Conservation (phyloP, 2,113 vertebrate genomes). For the Herpetotheres cachinnans region DNA sequence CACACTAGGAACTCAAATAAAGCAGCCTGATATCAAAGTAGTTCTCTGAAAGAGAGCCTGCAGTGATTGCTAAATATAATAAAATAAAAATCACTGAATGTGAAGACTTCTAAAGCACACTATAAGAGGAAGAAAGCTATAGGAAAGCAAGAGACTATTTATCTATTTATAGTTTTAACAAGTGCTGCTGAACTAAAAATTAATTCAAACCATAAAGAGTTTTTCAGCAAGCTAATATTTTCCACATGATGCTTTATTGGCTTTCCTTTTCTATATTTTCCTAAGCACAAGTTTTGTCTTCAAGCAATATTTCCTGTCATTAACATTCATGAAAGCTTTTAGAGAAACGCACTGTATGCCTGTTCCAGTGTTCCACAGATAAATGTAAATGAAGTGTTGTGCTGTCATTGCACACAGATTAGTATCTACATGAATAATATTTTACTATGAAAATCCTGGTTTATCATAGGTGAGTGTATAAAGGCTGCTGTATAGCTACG, state of each 20-base stretch:
- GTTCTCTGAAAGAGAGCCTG: not conserved
- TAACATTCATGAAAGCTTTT: not conserved
- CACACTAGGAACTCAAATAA: conserved; percentile 10
- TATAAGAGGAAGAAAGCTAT: not conserved
- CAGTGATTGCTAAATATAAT: conserved; percentile 36
- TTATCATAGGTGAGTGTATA: not conserved
- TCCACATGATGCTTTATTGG: not conserved
- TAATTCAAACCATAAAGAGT: conserved; percentile 33
- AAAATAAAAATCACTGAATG: conserved; percentile 45
- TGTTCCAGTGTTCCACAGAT: not conserved
- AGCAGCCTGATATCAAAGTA: conserved; percentile 32
- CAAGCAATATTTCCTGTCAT: not conserved
- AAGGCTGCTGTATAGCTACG: not conserved
- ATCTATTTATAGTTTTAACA: conserved; percentile 37
- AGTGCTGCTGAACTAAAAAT: not conserved
- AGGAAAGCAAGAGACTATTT: conserved; percentile 24
- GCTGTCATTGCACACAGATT: not conserved
- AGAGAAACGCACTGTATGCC: not conserved
- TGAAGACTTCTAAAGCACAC: not conserved
- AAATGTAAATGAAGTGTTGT: not conserved
- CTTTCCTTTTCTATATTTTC: conserved; percentile 18
- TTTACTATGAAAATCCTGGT: not conserved
- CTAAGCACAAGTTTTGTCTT: not conserved
- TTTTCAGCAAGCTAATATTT: conserved; percentile 12
- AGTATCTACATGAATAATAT: not conserved